Conservation (phyloP, 2,797 vertebrate species). For the Huso huso region DNA sequence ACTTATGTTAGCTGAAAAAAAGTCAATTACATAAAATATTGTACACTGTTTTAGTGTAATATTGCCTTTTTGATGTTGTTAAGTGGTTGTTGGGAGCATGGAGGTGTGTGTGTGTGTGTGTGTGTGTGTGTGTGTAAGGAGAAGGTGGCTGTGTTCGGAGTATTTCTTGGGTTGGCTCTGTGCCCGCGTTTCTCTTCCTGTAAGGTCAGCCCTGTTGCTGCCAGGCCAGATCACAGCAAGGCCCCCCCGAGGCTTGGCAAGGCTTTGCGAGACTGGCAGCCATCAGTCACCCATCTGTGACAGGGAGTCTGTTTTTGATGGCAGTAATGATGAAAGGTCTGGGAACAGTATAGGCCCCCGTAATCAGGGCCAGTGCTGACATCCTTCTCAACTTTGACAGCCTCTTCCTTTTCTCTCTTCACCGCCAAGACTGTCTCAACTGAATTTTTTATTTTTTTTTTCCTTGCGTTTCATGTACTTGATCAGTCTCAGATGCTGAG, state of each 20-base stretch:
- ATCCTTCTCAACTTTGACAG: slow-evolving; percentile 94
- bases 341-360: slow-evolving; percentile 75
- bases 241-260: slow-evolving; percentile 29
- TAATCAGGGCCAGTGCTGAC: slow-evolving; percentile 93
- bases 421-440: slow-evolving; percentile 65
- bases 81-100: too few relatives aligned
- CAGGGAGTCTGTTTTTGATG: slow-evolving; percentile 59
- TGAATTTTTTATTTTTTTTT: slow-evolving; percentile 38
- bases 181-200: slow-evolving; percentile 58
- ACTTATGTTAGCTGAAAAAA: too few relatives aligned
- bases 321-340: slow-evolving; percentile 83
- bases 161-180: slow-evolving; percentile 61
- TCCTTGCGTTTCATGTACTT: slow-evolving; percentile 72
- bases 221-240: slow-evolving; percentile 46
- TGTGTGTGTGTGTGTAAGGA: neutral
- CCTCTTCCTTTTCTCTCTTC: slow-evolving; percentile 83
- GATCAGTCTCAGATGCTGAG: slow-evolving; percentile 88
- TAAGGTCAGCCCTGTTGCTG: slow-evolving; percentile 64
- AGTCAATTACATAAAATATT: too few relatives aligned
- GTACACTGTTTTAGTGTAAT: too few relatives aligned
- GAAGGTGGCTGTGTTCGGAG: slow-evolving; percentile 42
- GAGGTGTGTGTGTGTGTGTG: slow-evolving; percentile 5
- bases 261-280: slow-evolving; percentile 65
- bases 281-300: slow-evolving; percentile 68
- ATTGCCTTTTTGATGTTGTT: too few relatives aligned